phyloP scores from a whole-genome alignment of 2,113 vertebrate species.

The Microtus ochrogaster region DNA sequence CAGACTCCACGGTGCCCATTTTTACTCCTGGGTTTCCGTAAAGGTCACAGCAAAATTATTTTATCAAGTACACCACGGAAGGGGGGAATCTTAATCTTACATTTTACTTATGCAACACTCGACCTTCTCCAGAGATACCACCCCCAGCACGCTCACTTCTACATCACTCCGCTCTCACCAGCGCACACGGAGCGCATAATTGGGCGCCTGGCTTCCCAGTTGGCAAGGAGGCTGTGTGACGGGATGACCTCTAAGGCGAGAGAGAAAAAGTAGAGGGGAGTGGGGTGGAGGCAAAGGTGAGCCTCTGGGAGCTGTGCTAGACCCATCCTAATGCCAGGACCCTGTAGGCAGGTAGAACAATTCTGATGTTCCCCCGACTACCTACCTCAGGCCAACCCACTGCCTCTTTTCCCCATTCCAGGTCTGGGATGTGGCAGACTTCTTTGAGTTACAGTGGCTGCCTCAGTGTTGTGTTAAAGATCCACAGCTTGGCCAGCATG shows the following conservation, averaged over 20 bases:
- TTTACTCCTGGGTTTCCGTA: conserved; percentile 74
- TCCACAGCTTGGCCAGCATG: background rate
- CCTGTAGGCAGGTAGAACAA: background rate
- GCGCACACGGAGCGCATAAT: conserved; percentile 68
- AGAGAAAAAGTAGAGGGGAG: background rate
- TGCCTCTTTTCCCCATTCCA: background rate
- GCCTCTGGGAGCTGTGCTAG: background rate
- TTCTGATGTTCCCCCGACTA: background rate
- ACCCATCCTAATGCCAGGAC: background rate
- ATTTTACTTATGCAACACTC: conserved; percentile 80
- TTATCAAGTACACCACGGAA: conserved; percentile 78
- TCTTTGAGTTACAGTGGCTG: background rate
- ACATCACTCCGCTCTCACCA: conserved; percentile 65
- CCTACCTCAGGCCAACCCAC: background rate
- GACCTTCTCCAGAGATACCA: conserved; percentile 79
- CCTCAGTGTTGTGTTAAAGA: background rate
- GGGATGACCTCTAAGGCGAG: conserved; percentile 32
- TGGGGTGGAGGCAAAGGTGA: background rate
- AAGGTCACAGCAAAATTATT: conserved; percentile 82
- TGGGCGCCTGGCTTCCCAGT: conserved; percentile 45
- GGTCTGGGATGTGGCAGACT: background rate
- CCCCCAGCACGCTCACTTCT: conserved; percentile 68
- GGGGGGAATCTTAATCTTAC: conserved; percentile 80
- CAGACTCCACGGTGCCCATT: conserved; percentile 71
- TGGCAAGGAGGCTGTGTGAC: conserved; percentile 1